Evolutionary conservation across 2,888 invertebrate species (phyloP).

Genomic region (Rhamphomyia laevipes): DNA sequence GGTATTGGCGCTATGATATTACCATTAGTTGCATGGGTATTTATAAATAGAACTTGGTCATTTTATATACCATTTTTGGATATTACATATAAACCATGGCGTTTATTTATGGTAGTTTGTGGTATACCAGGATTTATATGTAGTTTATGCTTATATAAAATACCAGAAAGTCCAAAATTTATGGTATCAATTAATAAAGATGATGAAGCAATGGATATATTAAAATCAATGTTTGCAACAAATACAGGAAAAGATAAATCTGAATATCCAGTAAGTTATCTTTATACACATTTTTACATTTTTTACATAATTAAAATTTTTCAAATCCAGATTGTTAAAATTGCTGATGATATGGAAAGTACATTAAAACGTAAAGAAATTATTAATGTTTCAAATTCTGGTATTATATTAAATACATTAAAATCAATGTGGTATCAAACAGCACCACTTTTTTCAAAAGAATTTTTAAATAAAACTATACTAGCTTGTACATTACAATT

Average conservation of each 20-base stretch:
- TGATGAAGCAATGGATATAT: conserved; percentile 22
- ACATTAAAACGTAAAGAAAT: not conserved
- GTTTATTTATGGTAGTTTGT: conserved; percentile 29
- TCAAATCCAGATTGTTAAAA: conserved; percentile 10
- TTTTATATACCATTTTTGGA: conserved; percentile 22
- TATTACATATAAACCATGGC: conserved; percentile 30
- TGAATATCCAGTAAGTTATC: conserved; percentile 20
- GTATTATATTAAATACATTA: conserved; percentile 14
- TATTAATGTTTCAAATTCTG: not conserved
- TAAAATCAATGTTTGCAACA: conserved; percentile 22
- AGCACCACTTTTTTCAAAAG: conserved; percentile 26
- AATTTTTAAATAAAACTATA: conserved; percentile 24
- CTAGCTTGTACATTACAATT: conserved; percentile 30
- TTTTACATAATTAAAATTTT: not conserved
- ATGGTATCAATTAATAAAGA: conserved; percentile 23
- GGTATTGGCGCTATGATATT: conserved; percentile 29
- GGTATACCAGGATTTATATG: conserved; percentile 28
- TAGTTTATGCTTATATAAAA: conserved; percentile 23
- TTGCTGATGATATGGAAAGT: conserved; percentile 1
- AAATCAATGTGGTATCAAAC: conserved; percentile 32
- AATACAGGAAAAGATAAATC: conserved; percentile 23
- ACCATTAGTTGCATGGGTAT: conserved; percentile 30
- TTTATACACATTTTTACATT: not conserved
- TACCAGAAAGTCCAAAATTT: conserved; percentile 35
- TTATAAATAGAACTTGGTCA: conserved; percentile 29